Percentiles rank a stretch among this genome's conserved stretches.
Evolutionary conservation across 2,888 invertebrate species (phyloP).

Genomic region (Tachina grossa): DNA sequence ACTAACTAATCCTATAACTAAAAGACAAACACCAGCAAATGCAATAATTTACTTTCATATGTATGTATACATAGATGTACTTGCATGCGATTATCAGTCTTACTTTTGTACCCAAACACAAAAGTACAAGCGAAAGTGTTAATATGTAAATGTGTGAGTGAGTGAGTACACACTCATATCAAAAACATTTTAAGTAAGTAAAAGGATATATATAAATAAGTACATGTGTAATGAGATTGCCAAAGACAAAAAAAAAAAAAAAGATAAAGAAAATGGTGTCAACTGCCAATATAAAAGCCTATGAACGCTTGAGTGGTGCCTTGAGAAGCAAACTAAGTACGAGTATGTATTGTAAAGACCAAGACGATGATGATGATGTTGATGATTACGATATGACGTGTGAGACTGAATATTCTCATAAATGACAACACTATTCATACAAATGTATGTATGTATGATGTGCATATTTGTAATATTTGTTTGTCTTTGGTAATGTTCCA

Average conservation of each 20-base stretch:
- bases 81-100: neutral
- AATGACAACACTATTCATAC: neutral
- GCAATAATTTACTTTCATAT: neutral
- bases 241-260: conserved; percentile 56
- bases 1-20: conserved; percentile 23
- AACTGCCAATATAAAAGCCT: conserved; percentile 71
- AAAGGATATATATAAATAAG: conserved; percentile 38
- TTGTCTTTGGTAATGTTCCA: conserved; percentile 39
- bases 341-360: conserved; percentile 33
- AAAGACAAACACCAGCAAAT: neutral
- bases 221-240: conserved; percentile 52
- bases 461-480: conserved; percentile 3
- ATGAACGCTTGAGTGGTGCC: conserved; percentile 70
- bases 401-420: conserved; percentile 15
- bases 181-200: conserved; percentile 12
- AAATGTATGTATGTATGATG: too few species aligned
- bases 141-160: neutral
- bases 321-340: conserved; percentile 57
- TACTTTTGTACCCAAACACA: too few species aligned
- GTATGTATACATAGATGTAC: neutral
- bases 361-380: conserved; percentile 41
- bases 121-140: too few species aligned
- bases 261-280: conserved; percentile 68
- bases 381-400: conserved; percentile 43
- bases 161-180: neutral